Conservation (phyloP, 2,113 vertebrate species). For the Otis tarda region DNA sequence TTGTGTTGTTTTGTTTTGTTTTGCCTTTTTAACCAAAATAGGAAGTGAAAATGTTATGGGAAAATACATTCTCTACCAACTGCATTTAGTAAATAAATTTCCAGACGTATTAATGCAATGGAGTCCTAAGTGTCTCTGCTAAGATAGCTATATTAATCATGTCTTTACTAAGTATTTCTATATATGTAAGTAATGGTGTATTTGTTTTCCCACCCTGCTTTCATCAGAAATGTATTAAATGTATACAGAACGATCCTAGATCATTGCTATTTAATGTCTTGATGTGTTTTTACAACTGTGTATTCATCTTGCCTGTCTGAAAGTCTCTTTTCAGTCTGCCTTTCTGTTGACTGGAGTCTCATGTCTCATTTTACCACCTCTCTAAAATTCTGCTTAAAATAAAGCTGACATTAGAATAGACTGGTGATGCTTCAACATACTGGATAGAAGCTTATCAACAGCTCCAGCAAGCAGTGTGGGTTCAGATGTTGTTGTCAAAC, state of each 20-base stretch:
- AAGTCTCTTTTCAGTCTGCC: not conserved
- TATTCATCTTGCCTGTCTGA: not conserved
- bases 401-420: not conserved
- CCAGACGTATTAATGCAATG: not conserved
- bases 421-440: not conserved
- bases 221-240: not conserved
- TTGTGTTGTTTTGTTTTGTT: too few species aligned
- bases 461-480: not conserved
- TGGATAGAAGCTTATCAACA: not conserved
- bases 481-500: not conserved
- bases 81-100: conserved; percentile 14
- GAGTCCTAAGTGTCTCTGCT: not conserved
- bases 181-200: not conserved
- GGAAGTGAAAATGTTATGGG: not conserved
- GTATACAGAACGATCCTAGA: not conserved
- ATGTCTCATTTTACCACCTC: not conserved
- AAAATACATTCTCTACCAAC: not conserved
- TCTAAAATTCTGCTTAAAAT: not conserved
- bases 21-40: not conserved
- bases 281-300: not conserved
- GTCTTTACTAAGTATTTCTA: not conserved
- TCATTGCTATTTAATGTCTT: not conserved
- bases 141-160: not conserved
- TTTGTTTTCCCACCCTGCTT: conserved; percentile 7
- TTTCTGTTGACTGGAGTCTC: not conserved